A percentile compares a stretch with the other conserved stretches of the same genome.
phyloP scores from a whole-genome alignment of 2,888 invertebrate species.

The Cepaea hortensis region DNA sequence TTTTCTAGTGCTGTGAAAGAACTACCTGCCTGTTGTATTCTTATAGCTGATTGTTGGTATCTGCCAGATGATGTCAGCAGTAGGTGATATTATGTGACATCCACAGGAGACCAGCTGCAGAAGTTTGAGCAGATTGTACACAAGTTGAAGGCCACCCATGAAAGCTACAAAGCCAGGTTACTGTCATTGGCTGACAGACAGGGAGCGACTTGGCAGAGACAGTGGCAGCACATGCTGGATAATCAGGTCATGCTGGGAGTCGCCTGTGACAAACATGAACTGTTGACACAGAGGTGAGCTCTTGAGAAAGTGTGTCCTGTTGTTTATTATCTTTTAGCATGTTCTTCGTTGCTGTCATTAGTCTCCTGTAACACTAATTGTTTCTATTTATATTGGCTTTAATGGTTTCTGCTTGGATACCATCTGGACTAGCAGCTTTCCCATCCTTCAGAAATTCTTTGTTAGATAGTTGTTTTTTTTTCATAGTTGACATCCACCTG shows the following conservation, averaged over 20 bases:
- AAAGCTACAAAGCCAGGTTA: neutral
- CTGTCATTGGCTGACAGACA: neutral
- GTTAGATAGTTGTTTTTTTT: too few species aligned
- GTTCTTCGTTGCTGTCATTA: neutral
- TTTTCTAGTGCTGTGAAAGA: too few species aligned
- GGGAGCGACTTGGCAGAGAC: too few species aligned
- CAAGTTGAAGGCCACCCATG: neutral
- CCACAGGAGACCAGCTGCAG: conserved; percentile 21
- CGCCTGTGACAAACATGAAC: conserved; percentile 13
- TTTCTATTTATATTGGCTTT: too few species aligned
- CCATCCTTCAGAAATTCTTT: too few species aligned
- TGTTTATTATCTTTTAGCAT: neutral
- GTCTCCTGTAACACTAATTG: neutral
- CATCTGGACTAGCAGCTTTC: too few species aligned
- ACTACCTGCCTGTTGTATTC: too few species aligned
- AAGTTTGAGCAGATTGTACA: conserved; percentile 18
- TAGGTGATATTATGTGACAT: neutral
- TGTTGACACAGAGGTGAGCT: conserved; percentile 12
- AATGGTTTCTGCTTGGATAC: too few species aligned
- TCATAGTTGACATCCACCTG: too few species aligned
- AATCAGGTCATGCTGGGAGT: neutral
- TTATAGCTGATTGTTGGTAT: too few species aligned
- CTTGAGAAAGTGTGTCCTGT: neutral
- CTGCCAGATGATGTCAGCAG: too few species aligned
- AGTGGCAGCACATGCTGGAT: neutral